These are phyloP conservation scores for Heliconius ethilla DNA, from an alignment of 2,888 invertebrate genomes.

Conservation along the genomic window DNA sequence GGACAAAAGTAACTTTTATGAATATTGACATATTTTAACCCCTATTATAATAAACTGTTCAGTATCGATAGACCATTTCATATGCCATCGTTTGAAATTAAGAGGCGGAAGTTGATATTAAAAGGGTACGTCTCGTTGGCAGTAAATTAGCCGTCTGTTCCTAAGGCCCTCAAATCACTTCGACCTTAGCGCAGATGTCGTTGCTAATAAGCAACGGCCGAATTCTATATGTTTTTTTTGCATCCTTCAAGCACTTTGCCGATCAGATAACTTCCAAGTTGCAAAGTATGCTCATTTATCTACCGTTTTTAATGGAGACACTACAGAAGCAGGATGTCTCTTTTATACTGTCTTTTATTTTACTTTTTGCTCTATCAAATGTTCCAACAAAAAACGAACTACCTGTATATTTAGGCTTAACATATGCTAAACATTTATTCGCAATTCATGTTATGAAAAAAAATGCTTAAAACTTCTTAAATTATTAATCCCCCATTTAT, in stretches of 20 bases:
- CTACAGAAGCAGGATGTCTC: slow-evolving; percentile 41
- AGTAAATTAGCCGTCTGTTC: slow-evolving; percentile 44
- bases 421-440: background rate
- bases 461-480: background rate
- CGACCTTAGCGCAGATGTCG: slow-evolving; percentile 62
- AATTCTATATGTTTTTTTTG: slow-evolving; percentile 67
- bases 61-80: slow-evolving; percentile 29
- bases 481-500: slow-evolving; percentile 44
- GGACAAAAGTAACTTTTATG: slow-evolving; percentile 69
- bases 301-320: slow-evolving; percentile 48
- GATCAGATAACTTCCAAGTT: slow-evolving; percentile 72
- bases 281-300: slow-evolving; percentile 67
- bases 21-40: slow-evolving; percentile 59
- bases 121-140: slow-evolving; percentile 36
- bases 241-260: slow-evolving; percentile 55
- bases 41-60: slow-evolving; percentile 37
- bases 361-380: slow-evolving; percentile 11
- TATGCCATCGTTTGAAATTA: slow-evolving; percentile 33
- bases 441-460: background rate
- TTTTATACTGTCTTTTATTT: slow-evolving; percentile 17
- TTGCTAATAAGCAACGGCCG: slow-evolving; percentile 59
- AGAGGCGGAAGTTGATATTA: slow-evolving; percentile 38
- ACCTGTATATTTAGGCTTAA: background rate
- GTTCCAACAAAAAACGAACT: background rate
- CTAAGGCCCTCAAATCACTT: slow-evolving; percentile 23